phyloP scores from a whole-genome alignment of 2,797 vertebrate species.

The Aythya fuligula region DNA sequence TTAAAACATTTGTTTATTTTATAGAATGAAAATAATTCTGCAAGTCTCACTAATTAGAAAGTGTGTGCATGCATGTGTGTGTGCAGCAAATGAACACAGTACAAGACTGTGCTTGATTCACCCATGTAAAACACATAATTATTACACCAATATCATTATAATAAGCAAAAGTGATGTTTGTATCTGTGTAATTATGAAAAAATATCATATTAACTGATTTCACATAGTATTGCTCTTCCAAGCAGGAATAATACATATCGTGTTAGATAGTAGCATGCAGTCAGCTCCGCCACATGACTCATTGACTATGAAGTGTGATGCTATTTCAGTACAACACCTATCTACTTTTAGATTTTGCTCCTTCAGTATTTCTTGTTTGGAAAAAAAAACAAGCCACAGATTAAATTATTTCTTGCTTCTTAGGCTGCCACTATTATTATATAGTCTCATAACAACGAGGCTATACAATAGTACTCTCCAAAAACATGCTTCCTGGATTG shows the following conservation, averaged over 20 bases:
- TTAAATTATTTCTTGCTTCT: constrained; percentile 35
- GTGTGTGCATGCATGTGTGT: fast-evolving
- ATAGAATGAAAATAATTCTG: neutral
- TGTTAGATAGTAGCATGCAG: constrained; percentile 42
- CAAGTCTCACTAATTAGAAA: neutral
- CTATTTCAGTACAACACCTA: constrained; percentile 69
- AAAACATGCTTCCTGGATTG: neutral
- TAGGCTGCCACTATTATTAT: neutral
- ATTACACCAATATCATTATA: constrained; percentile 8
- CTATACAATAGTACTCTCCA: neutral
- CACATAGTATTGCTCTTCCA: neutral
- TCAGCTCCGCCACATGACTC: constrained; percentile 60
- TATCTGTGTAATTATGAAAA: constrained; percentile 30
- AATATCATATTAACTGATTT: constrained; percentile 32
- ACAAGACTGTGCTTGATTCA: neutral
- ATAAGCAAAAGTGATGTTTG: constrained; percentile 34
- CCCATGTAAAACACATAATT: neutral
- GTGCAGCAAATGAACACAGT: neutral
- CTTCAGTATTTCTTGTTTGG: constrained; percentile 63
- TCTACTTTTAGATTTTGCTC: constrained; percentile 64
- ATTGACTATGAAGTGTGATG: constrained; percentile 56
- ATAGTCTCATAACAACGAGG: neutral
- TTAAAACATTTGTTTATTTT: neutral
- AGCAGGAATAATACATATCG: constrained; percentile 61
- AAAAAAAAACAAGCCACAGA: constrained; percentile 65